phyloP scores from a whole-genome alignment of 1,140 invertebrate genomes.

The Ceratina calcarata region DNA sequence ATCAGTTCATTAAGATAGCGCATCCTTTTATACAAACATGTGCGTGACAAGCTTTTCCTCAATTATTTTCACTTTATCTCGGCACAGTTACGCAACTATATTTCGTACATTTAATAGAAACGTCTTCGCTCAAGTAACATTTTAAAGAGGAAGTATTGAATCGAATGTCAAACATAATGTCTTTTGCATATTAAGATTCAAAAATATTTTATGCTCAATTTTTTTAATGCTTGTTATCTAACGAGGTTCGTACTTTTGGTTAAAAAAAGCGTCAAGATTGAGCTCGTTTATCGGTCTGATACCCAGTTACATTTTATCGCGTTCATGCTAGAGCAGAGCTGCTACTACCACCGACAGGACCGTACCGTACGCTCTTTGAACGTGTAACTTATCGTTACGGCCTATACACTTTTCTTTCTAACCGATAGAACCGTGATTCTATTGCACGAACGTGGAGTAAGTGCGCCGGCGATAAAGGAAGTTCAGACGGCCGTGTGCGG shows the following conservation, averaged over 20 bases:
- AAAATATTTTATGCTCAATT: neutral
- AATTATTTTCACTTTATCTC: neutral
- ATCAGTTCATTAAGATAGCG: constrained; percentile 1
- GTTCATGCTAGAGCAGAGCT: neutral
- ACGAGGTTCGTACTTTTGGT: too few relatives aligned
- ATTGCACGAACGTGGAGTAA: constrained; percentile 2
- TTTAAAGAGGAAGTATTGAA: too few relatives aligned
- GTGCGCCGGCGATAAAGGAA: constrained; percentile 7
- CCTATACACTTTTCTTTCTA: neutral
- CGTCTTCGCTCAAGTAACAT: too few relatives aligned
- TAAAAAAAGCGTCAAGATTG: neutral
- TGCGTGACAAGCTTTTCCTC: too few relatives aligned
- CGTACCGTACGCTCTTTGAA: neutral
- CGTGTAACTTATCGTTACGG: constrained; percentile 4
- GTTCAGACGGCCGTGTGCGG: neutral
- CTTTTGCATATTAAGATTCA: neutral
- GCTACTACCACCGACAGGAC: neutral
- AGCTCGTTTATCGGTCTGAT: neutral
- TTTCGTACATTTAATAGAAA: neutral
- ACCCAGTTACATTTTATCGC: constrained; percentile 5
- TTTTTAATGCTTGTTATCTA: neutral
- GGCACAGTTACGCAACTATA: neutral
- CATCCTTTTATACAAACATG: neutral
- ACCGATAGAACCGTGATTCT: constrained; percentile 10
- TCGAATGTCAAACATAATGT: neutral